Conservation (phyloP, 2,797 vertebrate species). For the Tokudaia tokunoshimensis region DNA sequence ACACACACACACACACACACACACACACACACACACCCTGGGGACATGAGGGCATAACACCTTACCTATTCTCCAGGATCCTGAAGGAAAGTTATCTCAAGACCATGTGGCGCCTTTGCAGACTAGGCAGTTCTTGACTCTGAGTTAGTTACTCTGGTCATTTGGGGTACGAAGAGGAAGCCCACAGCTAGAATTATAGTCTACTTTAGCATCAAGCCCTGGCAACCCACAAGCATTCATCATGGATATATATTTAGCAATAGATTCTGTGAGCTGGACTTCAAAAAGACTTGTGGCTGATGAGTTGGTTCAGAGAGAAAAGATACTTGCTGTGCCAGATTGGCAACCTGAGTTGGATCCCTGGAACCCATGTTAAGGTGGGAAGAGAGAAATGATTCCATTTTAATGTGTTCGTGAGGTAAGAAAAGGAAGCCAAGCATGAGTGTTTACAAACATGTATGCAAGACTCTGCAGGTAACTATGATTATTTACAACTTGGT, state of each 20-base stretch:
- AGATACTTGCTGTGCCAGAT: background rate
- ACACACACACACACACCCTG: no score
- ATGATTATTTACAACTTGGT: constrained; percentile 29
- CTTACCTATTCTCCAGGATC: background rate
- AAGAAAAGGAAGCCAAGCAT: background rate
- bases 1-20: no score
- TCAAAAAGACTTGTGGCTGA: background rate
- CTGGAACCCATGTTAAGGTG: background rate
- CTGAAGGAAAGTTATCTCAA: accelerated
- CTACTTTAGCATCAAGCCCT: background rate
- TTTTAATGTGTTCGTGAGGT: no score
- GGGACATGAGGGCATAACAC: no score
- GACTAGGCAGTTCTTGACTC: background rate
- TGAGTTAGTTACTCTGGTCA: background rate
- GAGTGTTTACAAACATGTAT: no score
- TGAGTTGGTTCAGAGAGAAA: background rate
- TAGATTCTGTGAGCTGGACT: background rate
- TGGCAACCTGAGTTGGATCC: background rate
- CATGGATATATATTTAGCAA: background rate
- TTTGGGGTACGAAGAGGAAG: accelerated
- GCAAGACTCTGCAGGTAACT: background rate
- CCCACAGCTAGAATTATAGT: background rate
- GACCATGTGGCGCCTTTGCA: no score
- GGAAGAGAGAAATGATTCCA: background rate
- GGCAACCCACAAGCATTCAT: background rate